A percentile compares a stretch with the other conserved stretches of the same genome.
phyloP scores from a whole-genome alignment of 2,888 invertebrate species.

The Agonopterix subpropinquella region DNA sequence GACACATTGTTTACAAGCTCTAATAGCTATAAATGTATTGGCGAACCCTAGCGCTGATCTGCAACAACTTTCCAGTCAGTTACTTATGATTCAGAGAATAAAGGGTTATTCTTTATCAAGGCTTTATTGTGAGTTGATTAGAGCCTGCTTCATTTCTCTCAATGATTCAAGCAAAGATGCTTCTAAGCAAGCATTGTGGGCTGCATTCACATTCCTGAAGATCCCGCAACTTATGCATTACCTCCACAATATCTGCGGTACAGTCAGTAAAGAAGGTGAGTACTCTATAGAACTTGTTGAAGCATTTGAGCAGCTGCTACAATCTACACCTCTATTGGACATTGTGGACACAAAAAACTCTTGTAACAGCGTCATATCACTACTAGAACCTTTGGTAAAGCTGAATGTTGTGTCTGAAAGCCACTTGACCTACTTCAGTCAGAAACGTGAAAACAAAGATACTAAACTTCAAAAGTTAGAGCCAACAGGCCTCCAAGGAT shows the following conservation, averaged over 20 bases:
- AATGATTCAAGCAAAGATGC: constrained; percentile 88
- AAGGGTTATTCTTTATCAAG: constrained; percentile 88
- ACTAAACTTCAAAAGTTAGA: constrained; percentile 81
- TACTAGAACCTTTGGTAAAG: constrained; percentile 88
- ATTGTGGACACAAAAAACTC: constrained; percentile 92
- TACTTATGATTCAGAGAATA: constrained; percentile 88
- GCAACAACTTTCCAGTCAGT: constrained; percentile 85
- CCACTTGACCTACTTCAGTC: constrained; percentile 81
- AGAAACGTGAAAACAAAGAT: constrained; percentile 78
- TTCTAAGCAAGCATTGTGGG: constrained; percentile 92
- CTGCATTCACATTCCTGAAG: constrained; percentile 95
- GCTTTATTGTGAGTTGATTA: constrained; percentile 91
- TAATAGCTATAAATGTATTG: constrained; percentile 89
- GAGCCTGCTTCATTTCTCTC: constrained; percentile 92
- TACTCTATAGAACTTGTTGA: constrained; percentile 85
- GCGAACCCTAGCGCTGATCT: constrained; percentile 91
- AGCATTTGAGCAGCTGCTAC: constrained; percentile 89
- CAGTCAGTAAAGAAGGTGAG: constrained; percentile 76
- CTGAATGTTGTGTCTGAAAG: constrained; percentile 86
- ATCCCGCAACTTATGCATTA: constrained; percentile 87
- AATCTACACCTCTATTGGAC: constrained; percentile 89
- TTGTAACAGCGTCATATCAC: constrained; percentile 89
- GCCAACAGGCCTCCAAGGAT: constrained; percentile 79
- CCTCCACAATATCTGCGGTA: constrained; percentile 76
- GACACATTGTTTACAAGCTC: constrained; percentile 84